Conservation (phyloP, 2,113 vertebrate species). For the Chunga burmeisteri region DNA sequence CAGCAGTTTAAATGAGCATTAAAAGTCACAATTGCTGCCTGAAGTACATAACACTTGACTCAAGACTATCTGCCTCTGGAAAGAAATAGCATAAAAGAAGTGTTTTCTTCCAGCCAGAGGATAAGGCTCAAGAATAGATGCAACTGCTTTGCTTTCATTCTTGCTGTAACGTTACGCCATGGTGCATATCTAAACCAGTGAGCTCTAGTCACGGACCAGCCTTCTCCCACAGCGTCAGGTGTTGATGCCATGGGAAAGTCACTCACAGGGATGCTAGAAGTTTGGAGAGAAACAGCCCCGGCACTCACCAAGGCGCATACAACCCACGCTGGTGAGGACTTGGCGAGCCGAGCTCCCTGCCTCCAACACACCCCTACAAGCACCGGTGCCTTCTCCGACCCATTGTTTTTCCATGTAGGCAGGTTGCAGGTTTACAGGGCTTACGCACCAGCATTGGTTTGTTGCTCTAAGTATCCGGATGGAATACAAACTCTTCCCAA, state of each 20-base stretch:
- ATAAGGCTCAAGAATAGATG: neutral
- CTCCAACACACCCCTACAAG: neutral
- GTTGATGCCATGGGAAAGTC: neutral
- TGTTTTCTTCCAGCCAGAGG: neutral
- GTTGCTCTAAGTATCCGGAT: neutral
- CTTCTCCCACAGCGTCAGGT: neutral
- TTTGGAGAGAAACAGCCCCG: neutral
- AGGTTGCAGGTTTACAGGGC: neutral
- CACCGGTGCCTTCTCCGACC: neutral
- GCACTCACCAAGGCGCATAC: rapidly evolving
- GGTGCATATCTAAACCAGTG: rapidly evolving
- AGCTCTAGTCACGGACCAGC: neutral
- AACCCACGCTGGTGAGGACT: too few relatives aligned
- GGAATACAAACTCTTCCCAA: neutral
- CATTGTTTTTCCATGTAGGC: neutral
- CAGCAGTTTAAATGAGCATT: neutral
- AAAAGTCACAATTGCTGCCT: neutral
- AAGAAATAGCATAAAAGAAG: neutral
- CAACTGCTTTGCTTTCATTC: neutral
- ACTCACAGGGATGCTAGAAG: neutral
- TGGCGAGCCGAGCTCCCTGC: rapidly evolving
- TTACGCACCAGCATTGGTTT: rapidly evolving
- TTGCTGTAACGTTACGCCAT: rapidly evolving
- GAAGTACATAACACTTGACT: neutral
- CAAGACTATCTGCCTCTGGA: neutral